Conservation (phyloP, 2,113 vertebrate species). For the Dasyprocta punctata region DNA sequence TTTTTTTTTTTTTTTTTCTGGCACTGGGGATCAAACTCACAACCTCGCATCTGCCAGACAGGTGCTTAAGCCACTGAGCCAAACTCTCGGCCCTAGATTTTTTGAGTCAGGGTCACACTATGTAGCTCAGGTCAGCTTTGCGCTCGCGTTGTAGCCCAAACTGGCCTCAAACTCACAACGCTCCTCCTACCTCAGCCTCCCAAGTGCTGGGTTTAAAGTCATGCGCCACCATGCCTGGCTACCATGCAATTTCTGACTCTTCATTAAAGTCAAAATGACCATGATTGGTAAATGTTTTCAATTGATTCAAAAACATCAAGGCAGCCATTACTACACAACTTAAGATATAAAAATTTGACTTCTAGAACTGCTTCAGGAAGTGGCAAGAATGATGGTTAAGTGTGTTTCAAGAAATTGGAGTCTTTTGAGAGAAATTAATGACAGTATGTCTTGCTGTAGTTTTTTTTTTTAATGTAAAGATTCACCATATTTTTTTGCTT, state of each 20-base stretch:
- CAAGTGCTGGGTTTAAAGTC: too few relatives aligned
- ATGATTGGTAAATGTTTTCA: background rate
- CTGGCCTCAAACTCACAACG: too few relatives aligned
- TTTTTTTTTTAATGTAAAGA: background rate
- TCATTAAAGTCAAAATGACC: background rate
- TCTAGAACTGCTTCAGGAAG: background rate
- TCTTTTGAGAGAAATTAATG: background rate
- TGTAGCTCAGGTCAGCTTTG: too few relatives aligned
- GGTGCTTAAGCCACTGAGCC: too few relatives aligned
- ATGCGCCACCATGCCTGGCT: too few relatives aligned
- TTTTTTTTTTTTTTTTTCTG: too few relatives aligned
- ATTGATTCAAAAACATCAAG: background rate
- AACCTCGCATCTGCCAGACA: too few relatives aligned
- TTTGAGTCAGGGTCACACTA: too few relatives aligned
- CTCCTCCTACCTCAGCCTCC: too few relatives aligned
- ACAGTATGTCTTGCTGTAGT: background rate
- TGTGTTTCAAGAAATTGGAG: background rate
- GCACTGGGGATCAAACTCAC: too few relatives aligned
- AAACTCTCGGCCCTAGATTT: too few relatives aligned
- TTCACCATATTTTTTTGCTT: background rate
- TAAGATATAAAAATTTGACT: background rate
- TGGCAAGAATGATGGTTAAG: background rate
- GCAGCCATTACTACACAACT: background rate
- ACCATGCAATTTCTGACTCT: background rate
- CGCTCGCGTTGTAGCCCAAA: too few relatives aligned